Conservation (phyloP, 1,140 invertebrate genomes). For the Drosophila serrata region DNA sequence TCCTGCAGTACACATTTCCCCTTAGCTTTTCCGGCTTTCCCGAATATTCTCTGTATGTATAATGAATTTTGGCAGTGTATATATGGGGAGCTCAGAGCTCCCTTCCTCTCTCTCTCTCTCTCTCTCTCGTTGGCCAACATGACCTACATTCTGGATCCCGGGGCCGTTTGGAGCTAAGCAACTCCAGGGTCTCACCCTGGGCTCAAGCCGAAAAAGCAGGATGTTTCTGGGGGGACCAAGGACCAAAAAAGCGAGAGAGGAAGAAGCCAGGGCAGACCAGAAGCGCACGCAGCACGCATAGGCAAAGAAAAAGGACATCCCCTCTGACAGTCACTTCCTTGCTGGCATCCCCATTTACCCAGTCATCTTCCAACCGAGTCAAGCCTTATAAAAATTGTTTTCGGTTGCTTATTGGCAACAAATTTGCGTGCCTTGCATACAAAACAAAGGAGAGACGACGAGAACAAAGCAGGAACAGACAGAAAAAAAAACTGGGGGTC, state of each 20-base stretch:
- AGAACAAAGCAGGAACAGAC: conserved; percentile 17
- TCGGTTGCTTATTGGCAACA: conserved; percentile 77
- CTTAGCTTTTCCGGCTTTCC: conserved; percentile 14
- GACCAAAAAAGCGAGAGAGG: neutral
- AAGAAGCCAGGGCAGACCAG: conserved; percentile 23
- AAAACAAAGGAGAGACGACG: conserved; percentile 18
- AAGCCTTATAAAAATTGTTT: conserved; percentile 73
- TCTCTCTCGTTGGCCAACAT: conserved; percentile 52
- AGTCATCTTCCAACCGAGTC: conserved; percentile 28
- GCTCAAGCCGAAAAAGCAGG: conserved; percentile 18
- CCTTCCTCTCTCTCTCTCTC: neutral
- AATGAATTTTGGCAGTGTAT: conserved; percentile 38
- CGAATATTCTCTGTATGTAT: conserved; percentile 48
- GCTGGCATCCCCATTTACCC: neutral
- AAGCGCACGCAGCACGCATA: conserved; percentile 71
- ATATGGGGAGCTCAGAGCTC: conserved; percentile 1
- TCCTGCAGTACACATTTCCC: neutral
- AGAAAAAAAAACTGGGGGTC: neutral
- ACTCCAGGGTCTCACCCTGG: conserved; percentile 45
- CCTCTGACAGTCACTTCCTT: conserved; percentile 15
- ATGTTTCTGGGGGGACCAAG: conserved; percentile 8
- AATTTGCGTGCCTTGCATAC: conserved; percentile 76
- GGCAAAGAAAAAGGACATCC: conserved; percentile 43
- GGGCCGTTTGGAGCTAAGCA: conserved; percentile 66
- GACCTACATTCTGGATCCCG: conserved; percentile 66